A percentile compares a stretch with the other conserved stretches of the same genome.
phyloP scores from a whole-genome alignment of 2,113 vertebrate genomes.

The Gallinago undulata region DNA sequence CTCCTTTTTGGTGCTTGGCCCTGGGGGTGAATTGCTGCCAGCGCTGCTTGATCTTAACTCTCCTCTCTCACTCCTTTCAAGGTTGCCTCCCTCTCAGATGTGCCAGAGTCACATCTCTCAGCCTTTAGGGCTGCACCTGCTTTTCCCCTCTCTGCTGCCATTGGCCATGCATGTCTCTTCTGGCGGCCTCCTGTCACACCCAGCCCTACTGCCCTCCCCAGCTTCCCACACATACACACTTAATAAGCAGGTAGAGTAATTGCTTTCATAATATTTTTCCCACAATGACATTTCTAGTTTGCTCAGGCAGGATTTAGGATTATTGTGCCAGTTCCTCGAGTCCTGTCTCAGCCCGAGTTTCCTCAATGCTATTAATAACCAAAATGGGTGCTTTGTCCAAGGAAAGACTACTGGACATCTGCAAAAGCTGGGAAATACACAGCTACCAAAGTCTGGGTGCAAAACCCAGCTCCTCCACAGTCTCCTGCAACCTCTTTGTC shows the following conservation, averaged over 20 bases:
- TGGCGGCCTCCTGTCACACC: background rate
- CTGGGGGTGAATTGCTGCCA: background rate
- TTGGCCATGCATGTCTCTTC: background rate
- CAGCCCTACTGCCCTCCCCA: background rate
- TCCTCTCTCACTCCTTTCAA: background rate
- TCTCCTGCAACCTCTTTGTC: background rate
- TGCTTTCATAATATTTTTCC: slow-evolving; percentile 47
- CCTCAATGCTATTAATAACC: background rate
- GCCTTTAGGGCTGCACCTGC: slow-evolving; percentile 39
- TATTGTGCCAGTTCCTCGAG: background rate
- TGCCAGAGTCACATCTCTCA: background rate
- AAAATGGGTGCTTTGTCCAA: background rate
- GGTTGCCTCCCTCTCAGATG: background rate
- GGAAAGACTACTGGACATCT: background rate
- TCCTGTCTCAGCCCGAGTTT: background rate
- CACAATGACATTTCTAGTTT: slow-evolving; percentile 45
- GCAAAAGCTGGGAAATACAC: background rate
- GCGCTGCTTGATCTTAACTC: background rate
- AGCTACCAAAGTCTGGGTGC: background rate
- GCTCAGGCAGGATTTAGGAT: slow-evolving; percentile 8
- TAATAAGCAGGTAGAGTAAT: slow-evolving; percentile 40
- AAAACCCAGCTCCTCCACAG: background rate
- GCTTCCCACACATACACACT: background rate
- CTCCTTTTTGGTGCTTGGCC: background rate
- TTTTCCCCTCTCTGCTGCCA: background rate